Base-by-base conservation (phyloP, 2,113 vertebrate species). In the Melanerpes formicivorus region DNA sequence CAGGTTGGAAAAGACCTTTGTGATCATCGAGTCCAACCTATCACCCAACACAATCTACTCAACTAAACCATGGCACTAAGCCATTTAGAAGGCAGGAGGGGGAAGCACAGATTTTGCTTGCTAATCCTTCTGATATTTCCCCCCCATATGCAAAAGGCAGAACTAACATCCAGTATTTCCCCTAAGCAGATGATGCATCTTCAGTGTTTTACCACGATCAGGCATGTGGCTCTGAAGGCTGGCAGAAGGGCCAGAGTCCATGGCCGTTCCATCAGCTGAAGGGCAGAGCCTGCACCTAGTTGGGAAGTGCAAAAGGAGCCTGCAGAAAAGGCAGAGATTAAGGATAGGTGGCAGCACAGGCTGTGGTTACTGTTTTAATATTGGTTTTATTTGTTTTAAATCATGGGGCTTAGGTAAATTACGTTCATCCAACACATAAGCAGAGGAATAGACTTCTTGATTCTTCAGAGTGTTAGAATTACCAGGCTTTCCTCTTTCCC, bases 281-380 rank as follows among this genome's bases (percentile, higher is more conserved):
- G 52, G 52, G 23, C 44, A 66, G 75, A 91, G 26, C 34, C 29
- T 3, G 48, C 22, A 52, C 12, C 0, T 1, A 5, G 29, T 40
- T 55, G 1, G 1, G 32, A 60, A 37, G 18, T 32, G 42, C 59
- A 62, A 90, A 72, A 69, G 25, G 44, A 89, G 23, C 52, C 34
- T 52, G 54, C 70, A 91, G 83, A 63, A 90, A 80, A 44, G 18
- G 11, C 70, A 58, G 73, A 64, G 88, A 86, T 93, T 84, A 87
- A 91, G 84, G 92, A n/a, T 74, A 96, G 95, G 74, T 95, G 84
- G 92, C 92, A 93, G 93, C 83, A 90, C 84, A 95, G 92, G 83
- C 90, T 92, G 56, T 88, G 87, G 65, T 95, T 93, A 55, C 77
- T 83, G 11, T 85, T 95, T 78, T 86, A 78, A 62, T 66, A 58